A percentile compares a stretch with the other conserved stretches of the same genome.
phyloP scores from a whole-genome alignment of 2,888 invertebrate species.

The Conops quadrifasciatus region DNA sequence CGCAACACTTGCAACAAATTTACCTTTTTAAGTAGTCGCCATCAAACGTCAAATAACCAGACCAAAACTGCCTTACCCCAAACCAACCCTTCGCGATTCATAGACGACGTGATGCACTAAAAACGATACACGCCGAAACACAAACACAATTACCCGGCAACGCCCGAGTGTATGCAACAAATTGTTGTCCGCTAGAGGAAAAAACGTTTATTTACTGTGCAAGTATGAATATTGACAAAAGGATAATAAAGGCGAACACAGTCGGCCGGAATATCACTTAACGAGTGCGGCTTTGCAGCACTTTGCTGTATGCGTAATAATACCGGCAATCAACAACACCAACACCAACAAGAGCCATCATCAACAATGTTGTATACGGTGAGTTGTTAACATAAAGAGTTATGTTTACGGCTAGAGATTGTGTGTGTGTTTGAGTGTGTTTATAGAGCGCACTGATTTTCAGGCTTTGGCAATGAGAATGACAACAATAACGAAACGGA shows the following conservation, averaged over 20 bases:
- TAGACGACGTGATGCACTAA: not conserved
- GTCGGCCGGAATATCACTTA: constrained; percentile 28
- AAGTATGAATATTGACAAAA: constrained; percentile 28
- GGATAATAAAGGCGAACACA: constrained; percentile 17
- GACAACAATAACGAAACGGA: no score
- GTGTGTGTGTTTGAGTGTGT: not conserved
- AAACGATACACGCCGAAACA: constrained; percentile 8
- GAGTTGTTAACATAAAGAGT: constrained; percentile 35
- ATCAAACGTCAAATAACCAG: constrained; percentile 27
- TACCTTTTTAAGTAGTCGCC: constrained; percentile 53
- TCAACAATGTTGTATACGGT: constrained; percentile 29
- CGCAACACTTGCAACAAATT: constrained; percentile 43
- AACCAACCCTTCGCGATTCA: not conserved
- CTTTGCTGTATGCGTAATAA: constrained; percentile 21
- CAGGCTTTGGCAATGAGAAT: not conserved
- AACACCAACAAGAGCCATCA: not conserved
- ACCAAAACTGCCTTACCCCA: constrained; percentile 9
- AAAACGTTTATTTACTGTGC: constrained; percentile 7
- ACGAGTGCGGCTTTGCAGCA: constrained; percentile 29
- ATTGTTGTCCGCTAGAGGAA: constrained; percentile 24
- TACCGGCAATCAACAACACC: constrained; percentile 7
- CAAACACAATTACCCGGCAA: constrained; percentile 40
- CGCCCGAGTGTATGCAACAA: constrained; percentile 39
- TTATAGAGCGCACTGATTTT: constrained; percentile 23
- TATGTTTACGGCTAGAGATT: constrained; percentile 14